Evolutionary conservation across 2,888 invertebrate genomes (phyloP), one percentile per base, ranked within the genome.

Genomic region (Sarcophaga subvicina): DNA sequence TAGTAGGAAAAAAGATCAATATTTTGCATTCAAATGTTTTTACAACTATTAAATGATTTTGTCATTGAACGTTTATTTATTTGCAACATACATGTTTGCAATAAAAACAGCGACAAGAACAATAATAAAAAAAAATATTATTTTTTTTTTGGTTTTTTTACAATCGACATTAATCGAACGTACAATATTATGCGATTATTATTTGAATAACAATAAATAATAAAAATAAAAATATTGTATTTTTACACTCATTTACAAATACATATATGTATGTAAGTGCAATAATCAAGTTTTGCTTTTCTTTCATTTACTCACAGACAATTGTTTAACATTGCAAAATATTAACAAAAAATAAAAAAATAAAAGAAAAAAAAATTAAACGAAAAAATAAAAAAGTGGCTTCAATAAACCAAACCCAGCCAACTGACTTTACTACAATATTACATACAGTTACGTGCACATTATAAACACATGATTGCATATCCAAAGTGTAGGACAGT

Each of bases 261-360:
- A 45, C 12, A 59, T 45, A 45, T 80, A 14, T 20, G 47, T 71
- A 20, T 66, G 54, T 60, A 73, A 80, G 73, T 80, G 73, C 80
- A 62, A 80, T 73, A 80, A 80, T 73, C 73, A 80, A 73, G 80
- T 80, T 80, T 75, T 60, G 47, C 64, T 20, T 27, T 77, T 60
- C 67, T 67, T 67, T 69, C 14, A 14, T 14, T 47, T 69, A 4
- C 25, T 2, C 17, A 2, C 27, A 54, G 49, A 59, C 72, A 73
- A 59, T 67, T 73, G 59, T 72, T 63, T 72, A 64, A 73, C 49
- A 72, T 72, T 72, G 80, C 80, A 80, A 80, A 80, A 80, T 62
- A 45, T 70, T 70, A 69, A 49, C 67, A 62, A 73, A 80, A 64
- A 73, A 80, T 22, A 64, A 49, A 62, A 54, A 76, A 12, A 47